Evolutionary conservation across 2,113 vertebrate species (phyloP).

Genomic region (Propithecus coquereli): DNA sequence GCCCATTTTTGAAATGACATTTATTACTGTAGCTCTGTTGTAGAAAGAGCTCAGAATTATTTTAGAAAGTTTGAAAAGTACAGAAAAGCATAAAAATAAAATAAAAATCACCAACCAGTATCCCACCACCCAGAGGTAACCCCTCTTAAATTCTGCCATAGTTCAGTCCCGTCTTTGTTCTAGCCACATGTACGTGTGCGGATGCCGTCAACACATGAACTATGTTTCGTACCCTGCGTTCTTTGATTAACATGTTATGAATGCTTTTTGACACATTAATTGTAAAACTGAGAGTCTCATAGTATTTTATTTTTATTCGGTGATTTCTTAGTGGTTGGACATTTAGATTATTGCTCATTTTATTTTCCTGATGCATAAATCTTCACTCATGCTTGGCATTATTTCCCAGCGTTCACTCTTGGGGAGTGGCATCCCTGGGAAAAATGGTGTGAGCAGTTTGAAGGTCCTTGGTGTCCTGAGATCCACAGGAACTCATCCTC

Average conservation of each 20-base stretch:
- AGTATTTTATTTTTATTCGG: not conserved
- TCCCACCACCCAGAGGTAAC: not conserved
- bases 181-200: rapidly evolving
- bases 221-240: not conserved
- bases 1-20: not conserved
- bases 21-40: not conserved
- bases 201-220: rapidly evolving
- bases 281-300: not conserved
- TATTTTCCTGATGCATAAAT: not conserved
- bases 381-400: not conserved
- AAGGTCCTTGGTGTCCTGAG: not conserved
- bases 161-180: not conserved
- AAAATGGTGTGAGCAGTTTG: not conserved
- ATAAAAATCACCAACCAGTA: not conserved
- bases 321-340: not conserved
- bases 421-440: not conserved
- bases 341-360: not conserved
- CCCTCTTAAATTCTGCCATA: rapidly evolving
- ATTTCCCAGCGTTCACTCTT: not conserved
- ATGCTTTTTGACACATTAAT: not conserved
- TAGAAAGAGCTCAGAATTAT: not conserved
- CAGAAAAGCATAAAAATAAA: not conserved
- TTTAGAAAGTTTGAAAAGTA: not conserved
- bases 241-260: not conserved
- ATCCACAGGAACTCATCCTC: not conserved